Base-by-base conservation (phyloP, 2,113 vertebrate species). In the Amphiprion percula region DNA sequence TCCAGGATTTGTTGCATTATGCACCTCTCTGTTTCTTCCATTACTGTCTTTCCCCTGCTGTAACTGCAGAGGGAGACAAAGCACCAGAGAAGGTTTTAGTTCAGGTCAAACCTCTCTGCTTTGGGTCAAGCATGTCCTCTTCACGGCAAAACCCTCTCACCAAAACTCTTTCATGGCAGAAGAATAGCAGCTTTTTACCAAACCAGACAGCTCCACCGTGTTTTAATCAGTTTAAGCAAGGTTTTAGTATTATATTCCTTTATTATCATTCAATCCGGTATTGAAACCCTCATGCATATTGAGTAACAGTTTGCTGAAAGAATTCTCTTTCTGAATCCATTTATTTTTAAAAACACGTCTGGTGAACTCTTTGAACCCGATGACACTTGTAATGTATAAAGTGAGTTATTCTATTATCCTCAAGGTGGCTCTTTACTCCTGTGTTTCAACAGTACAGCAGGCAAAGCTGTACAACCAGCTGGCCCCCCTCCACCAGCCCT, bases 381-480 rank as follows among this genome's bases (percentile, higher is more conserved):
- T 62, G 53, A 24, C 37, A 33, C 44, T 0, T 41, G 70, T n/a
- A 39, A 49, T 7, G 21, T 55, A 7, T 58, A 54, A 79, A 82
- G 50, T 74, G 50, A 68, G 55, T 93, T 2, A 72, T 49, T 59
- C 74, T 23, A 19, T 55, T 19, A 78, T 90, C 92, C 92, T 91
- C 85, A 75, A 91, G 92, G 91, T 90, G 91, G 91, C 92, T 88
- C 92, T 86, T 92, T 62, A 70, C 69, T 80, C 75, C 86, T 59
- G 28, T 72, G 64, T 88, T 93, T 88, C 33, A 21, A 80, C 53
- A 69, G 70, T 28, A 24, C 50, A 46, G 60, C 47, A 68, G 33
- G 52, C 21, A 8, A 64, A 68, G 19, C 80, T 39, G 75, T 59
- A 47, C 83, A 72, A 30, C 46, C 83, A 61, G 49, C 58, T 39